Percentiles rank a stretch among this genome's conserved stretches.
phyloP scores from a whole-genome alignment of 2,888 invertebrate genomes.

The Megastigmus dorsalis region DNA sequence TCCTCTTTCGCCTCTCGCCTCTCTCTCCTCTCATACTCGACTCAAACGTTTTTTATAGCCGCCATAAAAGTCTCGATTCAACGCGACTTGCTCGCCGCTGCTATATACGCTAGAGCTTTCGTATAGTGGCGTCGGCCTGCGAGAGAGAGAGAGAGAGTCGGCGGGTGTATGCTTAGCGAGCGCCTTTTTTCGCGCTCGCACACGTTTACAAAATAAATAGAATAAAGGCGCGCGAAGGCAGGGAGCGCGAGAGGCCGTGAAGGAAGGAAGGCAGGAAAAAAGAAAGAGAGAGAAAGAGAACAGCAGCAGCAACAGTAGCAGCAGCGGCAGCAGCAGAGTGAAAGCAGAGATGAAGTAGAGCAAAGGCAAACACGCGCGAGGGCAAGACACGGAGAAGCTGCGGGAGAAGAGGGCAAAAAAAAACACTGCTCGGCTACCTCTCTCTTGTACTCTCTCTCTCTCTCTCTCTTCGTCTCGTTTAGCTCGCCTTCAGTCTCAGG shows the following conservation, averaged over 20 bases:
- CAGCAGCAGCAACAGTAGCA: too few relatives aligned
- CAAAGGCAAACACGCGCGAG: too few relatives aligned
- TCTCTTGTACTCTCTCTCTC: too few relatives aligned
- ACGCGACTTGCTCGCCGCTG: not conserved
- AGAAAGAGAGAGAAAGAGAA: too few relatives aligned
- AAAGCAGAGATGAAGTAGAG: too few relatives aligned
- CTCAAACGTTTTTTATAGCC: slow-evolving; percentile 13
- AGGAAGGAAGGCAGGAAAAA: too few relatives aligned
- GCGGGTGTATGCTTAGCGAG: not conserved
- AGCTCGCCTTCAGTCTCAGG: not conserved
- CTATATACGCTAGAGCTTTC: too few relatives aligned
- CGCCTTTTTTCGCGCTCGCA: not conserved
- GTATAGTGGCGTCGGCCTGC: too few relatives aligned
- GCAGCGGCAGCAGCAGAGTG: too few relatives aligned
- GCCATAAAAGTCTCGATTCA: slow-evolving; percentile 38
- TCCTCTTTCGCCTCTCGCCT: not conserved
- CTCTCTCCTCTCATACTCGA: not conserved
- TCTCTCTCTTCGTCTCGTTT: not conserved
- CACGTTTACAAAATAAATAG: slow-evolving; percentile 27
- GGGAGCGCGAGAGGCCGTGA: too few relatives aligned
- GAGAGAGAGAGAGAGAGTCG: too few relatives aligned
- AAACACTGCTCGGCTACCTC: not conserved
- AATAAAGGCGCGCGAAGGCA: not conserved
- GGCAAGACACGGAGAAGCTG: not conserved
- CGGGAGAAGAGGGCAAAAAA: not conserved